These are phyloP conservation scores for Drosophila niveifrons DNA, from an alignment of 2,888 invertebrate genomes.

Conservation along the genomic window DNA sequence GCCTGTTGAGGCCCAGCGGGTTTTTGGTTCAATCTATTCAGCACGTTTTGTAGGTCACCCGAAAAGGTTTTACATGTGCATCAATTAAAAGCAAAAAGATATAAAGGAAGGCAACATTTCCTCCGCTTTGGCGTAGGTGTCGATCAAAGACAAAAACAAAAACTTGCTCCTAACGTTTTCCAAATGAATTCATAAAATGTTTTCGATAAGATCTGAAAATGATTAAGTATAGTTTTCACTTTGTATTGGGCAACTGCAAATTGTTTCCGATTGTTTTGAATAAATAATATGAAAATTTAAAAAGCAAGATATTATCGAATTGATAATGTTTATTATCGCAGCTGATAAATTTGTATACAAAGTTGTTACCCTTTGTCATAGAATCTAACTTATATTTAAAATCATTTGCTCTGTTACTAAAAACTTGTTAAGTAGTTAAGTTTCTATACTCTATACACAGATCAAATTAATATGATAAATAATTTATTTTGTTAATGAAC, in stretches of 20 bases:
- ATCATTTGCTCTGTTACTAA: too few species aligned
- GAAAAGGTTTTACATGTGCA: slow-evolving; percentile 60
- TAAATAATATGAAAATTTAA: background rate
- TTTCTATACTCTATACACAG: too few species aligned
- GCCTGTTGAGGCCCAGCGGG: slow-evolving; percentile 74
- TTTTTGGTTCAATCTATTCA: slow-evolving; percentile 53
- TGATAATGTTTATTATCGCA: too few species aligned
- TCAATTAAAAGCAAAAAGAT: slow-evolving; percentile 61
- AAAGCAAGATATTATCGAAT: too few species aligned
- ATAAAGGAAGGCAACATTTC: slow-evolving; percentile 26
- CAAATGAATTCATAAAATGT: slow-evolving; percentile 1
- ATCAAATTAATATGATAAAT: too few species aligned
- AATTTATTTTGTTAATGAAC: too few species aligned
- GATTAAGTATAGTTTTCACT: background rate
- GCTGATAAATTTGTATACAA: too few species aligned
- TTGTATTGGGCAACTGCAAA: background rate
- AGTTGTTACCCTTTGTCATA: too few species aligned
- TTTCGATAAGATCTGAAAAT: slow-evolving; percentile 6
- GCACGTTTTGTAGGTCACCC: slow-evolving; percentile 66
- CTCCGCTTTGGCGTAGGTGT: slow-evolving; percentile 30
- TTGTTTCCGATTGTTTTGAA: background rate
- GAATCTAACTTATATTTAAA: too few species aligned
- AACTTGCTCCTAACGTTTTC: background rate
- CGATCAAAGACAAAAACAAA: background rate
- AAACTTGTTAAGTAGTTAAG: too few species aligned